Conservation (phyloP, 2,888 invertebrate species). For the Ochropacha duplaris region DNA sequence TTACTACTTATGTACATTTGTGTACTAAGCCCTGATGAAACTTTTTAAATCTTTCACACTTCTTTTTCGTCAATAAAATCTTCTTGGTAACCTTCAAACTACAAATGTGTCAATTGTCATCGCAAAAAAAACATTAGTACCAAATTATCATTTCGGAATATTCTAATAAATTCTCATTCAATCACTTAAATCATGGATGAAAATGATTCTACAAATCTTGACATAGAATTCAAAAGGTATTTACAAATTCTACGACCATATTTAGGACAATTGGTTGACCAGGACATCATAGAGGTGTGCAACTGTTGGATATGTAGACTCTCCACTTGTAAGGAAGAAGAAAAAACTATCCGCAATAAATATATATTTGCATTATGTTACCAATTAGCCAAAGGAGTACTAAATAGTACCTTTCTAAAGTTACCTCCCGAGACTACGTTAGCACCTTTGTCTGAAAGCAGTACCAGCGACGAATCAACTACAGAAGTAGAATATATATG, state of each 20-base stretch:
- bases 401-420: constrained; percentile 60
- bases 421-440: constrained; percentile 48
- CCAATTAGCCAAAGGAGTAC: constrained; percentile 61
- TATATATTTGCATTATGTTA: constrained; percentile 66
- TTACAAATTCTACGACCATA: constrained; percentile 66
- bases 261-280: constrained; percentile 53
- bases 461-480: constrained; percentile 48
- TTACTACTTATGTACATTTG: too few relatives aligned
- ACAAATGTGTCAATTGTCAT: too few relatives aligned
- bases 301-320: constrained; percentile 70
- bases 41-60: too few relatives aligned
- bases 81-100: neutral
- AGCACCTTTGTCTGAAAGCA: constrained; percentile 42
- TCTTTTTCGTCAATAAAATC: neutral
- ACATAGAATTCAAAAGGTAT: constrained; percentile 66
- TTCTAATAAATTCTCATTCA: neutral
- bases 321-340: constrained; percentile 48
- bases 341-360: constrained; percentile 63
- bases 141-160: neutral
- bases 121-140: too few relatives aligned
- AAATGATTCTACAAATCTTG: constrained; percentile 45
- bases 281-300: constrained; percentile 57
- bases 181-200: constrained; percentile 46
- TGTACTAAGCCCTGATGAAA: too few relatives aligned
- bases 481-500: constrained; percentile 56